Percentiles rank a stretch among this genome's conserved stretches.
These are phyloP conservation scores for mouse (Mus musculus) DNA, from an alignment of 2,113 vertebrate genomes.

Conservation along the genomic window GRCm39 chrX:143915001-143915500, in stretches of 20 bases:
- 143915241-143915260: conserved; percentile 49
- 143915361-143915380: conserved; percentile 25
- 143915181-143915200: not conserved
- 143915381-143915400: not conserved
- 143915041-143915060: not conserved
- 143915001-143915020: not conserved
- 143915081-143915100: not conserved
- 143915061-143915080: not conserved
- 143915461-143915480: not conserved
- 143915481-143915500: not conserved
- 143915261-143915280: not conserved
- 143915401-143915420: not conserved
- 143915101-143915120: not conserved
- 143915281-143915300: not conserved
- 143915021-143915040: not conserved
- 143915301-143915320: conserved; percentile 59
- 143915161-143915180: not conserved
- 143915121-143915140: not conserved
- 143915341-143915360: not conserved
- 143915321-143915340: conserved; percentile 21
- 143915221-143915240: conserved; percentile 31
- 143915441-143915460: not conserved
- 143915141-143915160: not conserved
- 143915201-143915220: not conserved
- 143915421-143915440: not conserved